Evolutionary conservation across 2,797 vertebrate species (phyloP).

Genomic region (Onychomys torridus): DNA sequence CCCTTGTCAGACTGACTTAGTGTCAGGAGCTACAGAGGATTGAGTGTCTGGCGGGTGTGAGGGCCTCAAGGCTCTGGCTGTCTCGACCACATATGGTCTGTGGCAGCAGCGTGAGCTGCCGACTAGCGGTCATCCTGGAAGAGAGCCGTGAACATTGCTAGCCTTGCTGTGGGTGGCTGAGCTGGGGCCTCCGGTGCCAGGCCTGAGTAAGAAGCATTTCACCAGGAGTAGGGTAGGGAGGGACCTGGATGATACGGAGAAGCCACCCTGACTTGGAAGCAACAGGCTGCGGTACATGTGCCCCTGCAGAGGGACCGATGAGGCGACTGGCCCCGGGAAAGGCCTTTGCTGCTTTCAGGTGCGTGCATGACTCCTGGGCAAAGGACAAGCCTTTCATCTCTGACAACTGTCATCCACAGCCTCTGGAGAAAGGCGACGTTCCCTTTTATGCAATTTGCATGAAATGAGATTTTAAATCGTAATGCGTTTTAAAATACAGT

Average conservation of each 20-base stretch:
- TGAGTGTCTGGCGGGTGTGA: fast-evolving
- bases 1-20: background rate
- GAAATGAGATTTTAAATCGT: slow-evolving; percentile 67
- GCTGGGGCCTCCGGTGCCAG: background rate
- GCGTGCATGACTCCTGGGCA: background rate
- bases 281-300: fast-evolving
- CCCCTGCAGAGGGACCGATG: background rate
- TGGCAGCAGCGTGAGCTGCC: fast-evolving
- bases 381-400: background rate
- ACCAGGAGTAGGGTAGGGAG: background rate
- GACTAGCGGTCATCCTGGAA: background rate
- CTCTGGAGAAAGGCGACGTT: background rate
- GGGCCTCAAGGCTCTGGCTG: background rate
- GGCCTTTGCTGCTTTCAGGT: background rate
- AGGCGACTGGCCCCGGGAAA: background rate
- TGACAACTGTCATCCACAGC: slow-evolving; percentile 52
- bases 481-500: slow-evolving; percentile 57
- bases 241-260: background rate
- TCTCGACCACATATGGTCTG: background rate
- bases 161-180: background rate
- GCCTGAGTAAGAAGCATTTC: background rate
- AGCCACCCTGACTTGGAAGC: background rate
- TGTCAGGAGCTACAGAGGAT: background rate
- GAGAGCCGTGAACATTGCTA: fast-evolving
- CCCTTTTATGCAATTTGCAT: slow-evolving; percentile 71